Evolutionary conservation across 2,797 vertebrate species (phyloP).

Genomic region (Phyllotis vaccarum): DNA sequence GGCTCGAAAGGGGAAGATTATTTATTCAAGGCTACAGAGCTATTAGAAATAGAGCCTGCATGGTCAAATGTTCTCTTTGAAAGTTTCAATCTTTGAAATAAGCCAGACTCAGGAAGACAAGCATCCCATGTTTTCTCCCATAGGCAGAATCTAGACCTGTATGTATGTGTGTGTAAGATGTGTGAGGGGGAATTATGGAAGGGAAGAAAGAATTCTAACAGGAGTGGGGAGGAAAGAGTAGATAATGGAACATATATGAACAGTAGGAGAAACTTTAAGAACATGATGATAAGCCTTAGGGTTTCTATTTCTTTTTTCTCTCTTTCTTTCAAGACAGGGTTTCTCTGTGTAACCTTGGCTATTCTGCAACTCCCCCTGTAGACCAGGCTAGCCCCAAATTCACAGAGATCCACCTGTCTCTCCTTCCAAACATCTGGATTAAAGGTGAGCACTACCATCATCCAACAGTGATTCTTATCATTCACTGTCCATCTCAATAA

Average conservation of each 20-base stretch:
- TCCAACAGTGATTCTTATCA: not conserved
- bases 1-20: not conserved
- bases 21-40: not conserved
- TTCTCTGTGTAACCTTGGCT: not conserved
- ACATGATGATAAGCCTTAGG: not conserved
- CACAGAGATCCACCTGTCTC: not conserved
- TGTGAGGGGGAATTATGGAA: not conserved
- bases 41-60: not conserved
- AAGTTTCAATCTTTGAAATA: not conserved
- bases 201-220: too few relatives aligned
- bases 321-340: not conserved
- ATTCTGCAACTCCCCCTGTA: not conserved
- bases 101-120: not conserved
- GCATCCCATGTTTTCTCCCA: not conserved
- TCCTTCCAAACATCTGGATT: not conserved
- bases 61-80: not conserved
- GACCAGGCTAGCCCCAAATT: not conserved
- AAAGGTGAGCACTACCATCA: rapidly evolving
- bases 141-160: not conserved
- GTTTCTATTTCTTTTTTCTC: not conserved
- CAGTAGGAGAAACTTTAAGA: not conserved
- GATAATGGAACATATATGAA: not conserved
- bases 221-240: not conserved
- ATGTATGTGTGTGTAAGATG: not conserved
- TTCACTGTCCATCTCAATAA: not conserved